Percentiles rank a stretch among this genome's conserved stretches.
These are phyloP conservation scores for Taxidea taxus DNA, from an alignment of 2,113 vertebrate genomes.

Conservation along the genomic window DNA sequence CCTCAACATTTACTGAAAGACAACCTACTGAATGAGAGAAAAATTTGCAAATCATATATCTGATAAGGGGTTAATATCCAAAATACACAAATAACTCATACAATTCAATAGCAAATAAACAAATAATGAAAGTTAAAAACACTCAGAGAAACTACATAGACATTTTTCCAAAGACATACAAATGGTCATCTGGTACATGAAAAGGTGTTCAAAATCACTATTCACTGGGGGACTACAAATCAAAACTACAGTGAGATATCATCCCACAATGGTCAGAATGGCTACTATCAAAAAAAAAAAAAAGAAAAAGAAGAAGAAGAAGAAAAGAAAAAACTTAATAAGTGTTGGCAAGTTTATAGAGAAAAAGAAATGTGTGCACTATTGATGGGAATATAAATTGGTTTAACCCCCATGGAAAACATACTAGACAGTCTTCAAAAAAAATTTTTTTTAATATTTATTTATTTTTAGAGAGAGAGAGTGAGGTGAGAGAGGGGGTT, in stretches of 20 bases:
- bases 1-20: background rate
- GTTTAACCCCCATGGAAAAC: background rate
- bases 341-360: background rate
- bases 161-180: background rate
- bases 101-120: background rate
- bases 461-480: background rate
- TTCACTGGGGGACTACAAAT: background rate
- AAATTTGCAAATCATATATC: background rate
- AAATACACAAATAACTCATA: background rate
- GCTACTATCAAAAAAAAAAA: background rate
- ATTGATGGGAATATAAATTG: background rate
- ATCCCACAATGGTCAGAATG: background rate
- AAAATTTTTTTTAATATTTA: background rate
- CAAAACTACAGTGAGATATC: background rate
- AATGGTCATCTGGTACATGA: background rate
- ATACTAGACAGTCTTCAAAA: background rate
- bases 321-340: background rate
- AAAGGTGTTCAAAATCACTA: background rate
- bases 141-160: background rate
- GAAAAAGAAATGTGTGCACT: background rate
- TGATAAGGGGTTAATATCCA: background rate
- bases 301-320: too few species aligned
- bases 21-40: background rate
- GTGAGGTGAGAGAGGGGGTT: background rate
- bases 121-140: background rate